Conservation (phyloP, 2,113 vertebrate species). For the Neodon shergylaensis region DNA sequence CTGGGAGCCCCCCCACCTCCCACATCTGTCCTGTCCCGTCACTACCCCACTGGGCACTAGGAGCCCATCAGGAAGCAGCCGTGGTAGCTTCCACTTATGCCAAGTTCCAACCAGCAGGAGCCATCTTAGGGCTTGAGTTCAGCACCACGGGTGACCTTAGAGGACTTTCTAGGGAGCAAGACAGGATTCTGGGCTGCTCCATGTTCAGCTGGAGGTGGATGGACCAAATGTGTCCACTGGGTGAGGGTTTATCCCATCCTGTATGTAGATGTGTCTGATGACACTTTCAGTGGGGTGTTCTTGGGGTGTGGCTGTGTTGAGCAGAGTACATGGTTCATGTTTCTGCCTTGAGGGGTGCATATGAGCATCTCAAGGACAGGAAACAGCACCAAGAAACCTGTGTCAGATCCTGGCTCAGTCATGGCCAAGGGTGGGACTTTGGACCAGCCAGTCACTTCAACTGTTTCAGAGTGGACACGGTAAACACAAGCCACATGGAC, state of each 20-base stretch:
- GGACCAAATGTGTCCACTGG: not conserved
- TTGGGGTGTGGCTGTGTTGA: not conserved
- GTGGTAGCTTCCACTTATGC: not conserved
- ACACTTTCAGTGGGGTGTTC: not conserved
- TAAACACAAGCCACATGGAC: too few relatives aligned
- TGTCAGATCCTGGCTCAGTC: not conserved
- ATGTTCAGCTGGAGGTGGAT: not conserved
- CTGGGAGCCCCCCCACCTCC: not conserved
- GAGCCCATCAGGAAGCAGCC: not conserved
- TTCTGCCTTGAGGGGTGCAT: not conserved
- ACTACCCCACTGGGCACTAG: not conserved
- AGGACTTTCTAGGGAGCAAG: not conserved
- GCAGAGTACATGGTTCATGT: not conserved
- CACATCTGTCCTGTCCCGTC: not conserved
- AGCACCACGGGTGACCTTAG: not conserved
- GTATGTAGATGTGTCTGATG: not conserved
- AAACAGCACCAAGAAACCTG: not conserved
- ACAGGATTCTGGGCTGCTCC: constrained; percentile 22
- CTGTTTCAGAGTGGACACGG: too few relatives aligned
- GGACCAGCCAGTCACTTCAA: not conserved
- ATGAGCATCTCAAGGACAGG: not conserved
- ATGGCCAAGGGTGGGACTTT: not conserved
- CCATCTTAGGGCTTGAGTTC: not conserved
- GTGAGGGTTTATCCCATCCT: not conserved
- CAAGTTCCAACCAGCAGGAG: not conserved